Evolutionary conservation across 2,797 vertebrate genomes (phyloP), one percentile per base, ranked within the genome.

Genomic region (Diplodus sargus): DNA sequence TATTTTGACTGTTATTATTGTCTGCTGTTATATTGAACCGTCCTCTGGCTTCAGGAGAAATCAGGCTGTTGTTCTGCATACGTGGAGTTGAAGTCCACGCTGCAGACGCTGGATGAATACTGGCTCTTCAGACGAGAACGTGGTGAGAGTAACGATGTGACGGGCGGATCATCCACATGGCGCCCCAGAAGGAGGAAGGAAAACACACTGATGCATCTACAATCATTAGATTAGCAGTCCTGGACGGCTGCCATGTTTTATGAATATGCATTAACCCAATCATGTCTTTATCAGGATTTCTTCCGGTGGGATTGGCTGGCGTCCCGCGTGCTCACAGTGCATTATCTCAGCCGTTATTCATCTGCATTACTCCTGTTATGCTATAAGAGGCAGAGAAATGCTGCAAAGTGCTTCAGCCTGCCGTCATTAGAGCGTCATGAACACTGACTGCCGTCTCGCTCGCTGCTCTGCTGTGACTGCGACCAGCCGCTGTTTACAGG

Each of bases 191-290:
- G 74, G 59, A 83, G 79, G 78, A 17, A 52, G 14, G 78, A 87
- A 67, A 82, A 52, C 22, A 74, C 70, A 71, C 68, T 83, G 48
- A 76, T 77, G 69, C 79, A 82, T 90, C 83, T 83, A 68, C 80
- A 84, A 84, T 85, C 65, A 82, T 88, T 84, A 74, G 71, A 87
- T 84, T 72, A 85, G 75, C 48, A 53, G 71, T 42, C 52, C 68
- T 82, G 79, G 85, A 71, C 17, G 39, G 78, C 53, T 60, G 87
- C 82, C 78, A 73, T 66, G 67, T 78, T 79, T 83, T 71, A 87
- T 86, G 77, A 86, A 88, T 83, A 76, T 84, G 58, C 75, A 87
- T 83, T 65, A 75, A 87, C 42, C 62, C 59, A 57, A 56, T 83
- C 54, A 61, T 47, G 56, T 73, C 84, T 86, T 59, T 34, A 78